Evolutionary conservation across 2,888 invertebrate species (phyloP).

Genomic region (Trypoxylon attenuatum): DNA sequence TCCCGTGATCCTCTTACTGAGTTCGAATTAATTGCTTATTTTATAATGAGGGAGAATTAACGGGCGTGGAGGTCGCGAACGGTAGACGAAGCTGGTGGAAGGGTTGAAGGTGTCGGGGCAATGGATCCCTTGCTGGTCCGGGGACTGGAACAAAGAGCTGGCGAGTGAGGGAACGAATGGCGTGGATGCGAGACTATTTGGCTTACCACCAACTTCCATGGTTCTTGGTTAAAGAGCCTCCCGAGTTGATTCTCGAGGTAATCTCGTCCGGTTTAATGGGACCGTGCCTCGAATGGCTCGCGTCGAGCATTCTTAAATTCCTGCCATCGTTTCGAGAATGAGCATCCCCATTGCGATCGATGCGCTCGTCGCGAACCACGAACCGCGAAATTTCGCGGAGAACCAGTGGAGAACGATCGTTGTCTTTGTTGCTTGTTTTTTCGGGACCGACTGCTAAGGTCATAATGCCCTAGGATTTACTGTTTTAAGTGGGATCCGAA

Average conservation of each 20-base stretch:
- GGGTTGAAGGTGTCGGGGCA: neutral
- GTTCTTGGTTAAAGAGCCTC: slow-evolving; percentile 49
- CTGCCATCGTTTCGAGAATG: neutral
- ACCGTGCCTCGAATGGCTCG: slow-evolving; percentile 12
- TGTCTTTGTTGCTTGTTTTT: too few relatives aligned
- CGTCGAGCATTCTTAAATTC: slow-evolving; percentile 40
- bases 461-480: too few relatives aligned
- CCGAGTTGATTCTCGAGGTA: slow-evolving; percentile 54
- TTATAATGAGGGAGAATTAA: slow-evolving; percentile 47
- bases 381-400: too few relatives aligned
- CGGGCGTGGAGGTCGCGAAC: neutral
- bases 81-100: slow-evolving; percentile 7
- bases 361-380: neutral
- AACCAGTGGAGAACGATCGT: too few relatives aligned
- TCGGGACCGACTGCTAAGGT: too few relatives aligned
- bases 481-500: too few relatives aligned
- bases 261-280: slow-evolving; percentile 42
- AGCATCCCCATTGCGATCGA: neutral
- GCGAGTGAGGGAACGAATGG: slow-evolving; percentile 6
- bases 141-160: slow-evolving; percentile 14
- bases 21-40: slow-evolving; percentile 67
- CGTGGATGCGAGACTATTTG: slow-evolving; percentile 62
- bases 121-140: neutral
- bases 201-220: slow-evolving; percentile 64
- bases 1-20: slow-evolving; percentile 65